Evolutionary conservation across 2,113 vertebrate species (phyloP), one percentile per base, ranked within the genome.

Genomic region (Psettodes erumei): DNA sequence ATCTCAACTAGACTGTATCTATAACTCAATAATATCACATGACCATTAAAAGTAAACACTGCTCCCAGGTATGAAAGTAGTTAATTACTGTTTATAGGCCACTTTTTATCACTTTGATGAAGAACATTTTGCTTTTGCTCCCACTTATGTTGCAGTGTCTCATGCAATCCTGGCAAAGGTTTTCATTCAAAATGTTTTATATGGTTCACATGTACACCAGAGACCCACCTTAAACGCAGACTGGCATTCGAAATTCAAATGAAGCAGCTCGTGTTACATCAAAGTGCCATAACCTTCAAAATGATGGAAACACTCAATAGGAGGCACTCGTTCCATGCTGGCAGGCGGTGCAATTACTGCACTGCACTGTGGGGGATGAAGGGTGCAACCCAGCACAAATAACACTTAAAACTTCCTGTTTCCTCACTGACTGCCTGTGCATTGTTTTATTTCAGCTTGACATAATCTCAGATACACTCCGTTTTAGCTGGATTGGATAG

Each of bases 231-330:
- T 71, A 38, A 71, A 77, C 23, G 18, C 38, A 70, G 60, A 35
- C 75, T 59, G 61, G 38, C 64, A 66, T 84, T 64, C 82, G 37
- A 51, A 79, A 82, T 80, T 89, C 77, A 85, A 81, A 88, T 74
- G 77, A 84, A 21, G 48, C 72, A 27, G 77, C 61, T 51, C 3
- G 6, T 65, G 60, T 81, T 82, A 60, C 77, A 88, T 91, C 82
- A 81, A 86, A 81, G 76, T 86, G 78, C 71, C 74, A 75, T 77
- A 86, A 89, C 77, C 71, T 89, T 86, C 81, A 89, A 54, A 87
- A 85, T 87, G 81, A 89, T 88, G 78, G 77, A 88, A 84, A 87
- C 75, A 77, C 85, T 87, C 83, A 80, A 86, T 81, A 80, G 89
- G 81, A 84, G 81, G 79, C 68, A 50, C 23, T 66, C 30, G 35